Conservation (phyloP, 2,113 vertebrate species). For the Xenus cinereus region DNA sequence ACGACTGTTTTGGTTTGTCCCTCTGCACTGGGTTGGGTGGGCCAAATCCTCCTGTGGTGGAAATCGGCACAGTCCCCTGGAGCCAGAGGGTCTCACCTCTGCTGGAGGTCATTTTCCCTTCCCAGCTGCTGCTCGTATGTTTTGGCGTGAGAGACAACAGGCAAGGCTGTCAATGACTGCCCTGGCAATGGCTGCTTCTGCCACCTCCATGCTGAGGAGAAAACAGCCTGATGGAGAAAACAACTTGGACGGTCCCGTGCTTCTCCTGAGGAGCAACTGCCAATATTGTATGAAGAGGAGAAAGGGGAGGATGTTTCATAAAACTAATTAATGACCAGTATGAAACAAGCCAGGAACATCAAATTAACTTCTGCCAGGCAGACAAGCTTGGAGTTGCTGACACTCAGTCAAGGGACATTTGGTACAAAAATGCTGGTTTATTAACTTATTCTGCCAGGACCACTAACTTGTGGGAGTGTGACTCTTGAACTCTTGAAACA, state of each 20-base stretch:
- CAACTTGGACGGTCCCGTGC: background rate
- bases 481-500: background rate
- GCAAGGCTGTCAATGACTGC: background rate
- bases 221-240: background rate
- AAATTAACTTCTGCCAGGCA: constrained; percentile 22
- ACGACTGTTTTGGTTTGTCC: constrained; percentile 41
- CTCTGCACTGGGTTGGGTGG: background rate
- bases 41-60: background rate
- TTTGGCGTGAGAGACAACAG: background rate
- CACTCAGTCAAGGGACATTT: background rate
- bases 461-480: background rate
- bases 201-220: background rate
- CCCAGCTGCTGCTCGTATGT: background rate
- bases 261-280: background rate
- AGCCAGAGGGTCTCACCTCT: background rate
- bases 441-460: background rate
- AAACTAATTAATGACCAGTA: background rate
- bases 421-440: background rate
- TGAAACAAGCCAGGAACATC: background rate
- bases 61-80: background rate
- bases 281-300: background rate
- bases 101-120: background rate
- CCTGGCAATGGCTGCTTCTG: rapidly evolving
- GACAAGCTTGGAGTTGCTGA: background rate
- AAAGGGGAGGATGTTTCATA: background rate